Percentiles rank a stretch among this genome's conserved stretches.
phyloP scores from a whole-genome alignment of 1,140 invertebrate species.

The Bombus waltoni region DNA sequence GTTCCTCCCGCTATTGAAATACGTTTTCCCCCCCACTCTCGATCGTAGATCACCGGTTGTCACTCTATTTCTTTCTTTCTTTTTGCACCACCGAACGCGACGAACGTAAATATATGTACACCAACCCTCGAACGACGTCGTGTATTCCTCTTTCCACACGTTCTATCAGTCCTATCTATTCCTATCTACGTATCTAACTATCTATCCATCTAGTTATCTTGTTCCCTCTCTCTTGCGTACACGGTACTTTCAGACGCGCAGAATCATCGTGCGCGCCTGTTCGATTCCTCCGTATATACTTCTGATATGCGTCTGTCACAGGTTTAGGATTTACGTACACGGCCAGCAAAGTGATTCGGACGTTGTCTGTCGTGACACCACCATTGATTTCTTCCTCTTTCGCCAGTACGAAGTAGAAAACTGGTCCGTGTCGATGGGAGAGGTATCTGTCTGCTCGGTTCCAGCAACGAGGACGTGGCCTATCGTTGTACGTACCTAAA shows the following conservation, averaged over 20 bases:
- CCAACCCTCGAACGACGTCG: not conserved
- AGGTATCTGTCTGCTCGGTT: slow-evolving; percentile 19
- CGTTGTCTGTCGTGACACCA: slow-evolving; percentile 17
- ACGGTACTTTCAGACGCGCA: slow-evolving; percentile 58
- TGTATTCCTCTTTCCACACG: not conserved
- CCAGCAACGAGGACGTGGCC: slow-evolving; percentile 18
- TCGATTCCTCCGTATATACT: slow-evolving; percentile 58
- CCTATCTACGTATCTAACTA: slow-evolving; percentile 25
- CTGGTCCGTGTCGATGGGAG: slow-evolving; percentile 26
- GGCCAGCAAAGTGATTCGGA: slow-evolving; percentile 8
- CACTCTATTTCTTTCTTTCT: slow-evolving; percentile 1
- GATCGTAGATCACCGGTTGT: not conserved
- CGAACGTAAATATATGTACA: not conserved
- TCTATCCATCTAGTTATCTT: slow-evolving; percentile 24
- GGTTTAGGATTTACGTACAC: slow-evolving; percentile 31
- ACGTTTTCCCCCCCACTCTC: not conserved
- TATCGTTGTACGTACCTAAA: slow-evolving; percentile 53
- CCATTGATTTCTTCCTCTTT: slow-evolving; percentile 28
- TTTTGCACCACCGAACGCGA: slow-evolving; percentile 9
- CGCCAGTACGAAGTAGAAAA: slow-evolving; percentile 7
- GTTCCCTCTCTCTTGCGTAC: slow-evolving; percentile 24
- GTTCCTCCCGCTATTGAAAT: not conserved
- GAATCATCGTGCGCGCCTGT: slow-evolving; percentile 66
- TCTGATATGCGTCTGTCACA: slow-evolving; percentile 32
- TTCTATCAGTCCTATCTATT: slow-evolving; percentile 15